Base-by-base conservation (phyloP, 1,140 invertebrate genomes). In the Magallana gigas region DNA sequence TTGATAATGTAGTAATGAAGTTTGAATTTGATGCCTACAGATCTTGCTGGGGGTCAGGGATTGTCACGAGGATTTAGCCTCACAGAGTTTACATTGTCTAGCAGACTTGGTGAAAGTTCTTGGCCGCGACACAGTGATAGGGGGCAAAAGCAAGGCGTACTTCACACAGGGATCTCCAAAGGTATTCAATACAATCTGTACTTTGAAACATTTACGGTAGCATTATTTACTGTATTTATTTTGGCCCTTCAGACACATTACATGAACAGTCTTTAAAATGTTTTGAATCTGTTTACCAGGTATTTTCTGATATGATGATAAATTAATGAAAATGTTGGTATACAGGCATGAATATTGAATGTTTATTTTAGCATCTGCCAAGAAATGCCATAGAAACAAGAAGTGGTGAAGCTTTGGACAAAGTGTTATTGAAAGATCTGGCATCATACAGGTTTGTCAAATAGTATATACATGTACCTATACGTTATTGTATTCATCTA, bases 31-130 rank as follows among this genome's bases (percentile, higher is more conserved):
- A 48, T 48, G n/a, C 11, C 85, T 87, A 12, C 83, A 93, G 92
- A 71, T 93, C 29, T 84, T 93, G 36, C 81, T 93, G 4, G 92
- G 92, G 11, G 36, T 93, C 4, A 57, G 92, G 62, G 92, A 93
- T 86, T 86, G 83, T 11, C 85, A 90, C 86, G 97, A 98, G 93
- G 95, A 96, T 59, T 94, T 98, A 76, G 98, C 98, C 1, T 96
- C 97, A 48, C 96, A 96, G 85, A 98, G 97, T 8, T 93, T 98
- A 62, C 95, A 96, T 76, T 97, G 97, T 85, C 94, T 98, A 57
- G 97, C 97, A 62, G 97, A 97, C 92, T 93, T 98, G 62, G 97
- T 98, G 36, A 97, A 97, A 3, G 96, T 98, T 87, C 94, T 98
- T 29, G 98, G 97, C 60, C 96, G 97, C 18, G 96, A 96, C 0